phyloP scores from a whole-genome alignment of 2,888 invertebrate genomes.

The Eledone cirrhosa region DNA sequence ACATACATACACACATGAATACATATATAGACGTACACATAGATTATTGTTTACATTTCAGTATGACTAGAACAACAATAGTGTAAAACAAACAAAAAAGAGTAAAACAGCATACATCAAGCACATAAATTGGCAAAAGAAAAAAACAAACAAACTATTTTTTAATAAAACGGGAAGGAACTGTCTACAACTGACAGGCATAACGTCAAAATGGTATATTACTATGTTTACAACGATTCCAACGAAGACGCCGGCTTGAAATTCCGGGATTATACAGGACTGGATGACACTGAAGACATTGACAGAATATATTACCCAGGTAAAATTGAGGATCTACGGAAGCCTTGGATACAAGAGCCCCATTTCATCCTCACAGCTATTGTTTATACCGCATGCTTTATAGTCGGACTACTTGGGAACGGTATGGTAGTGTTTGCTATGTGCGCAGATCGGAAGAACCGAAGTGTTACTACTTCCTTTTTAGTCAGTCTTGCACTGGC shows the following conservation, averaged over 20 bases:
- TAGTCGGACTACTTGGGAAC: constrained; percentile 69
- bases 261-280: not conserved
- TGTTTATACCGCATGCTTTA: constrained; percentile 57
- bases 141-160: too few species aligned
- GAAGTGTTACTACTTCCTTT: constrained; percentile 63
- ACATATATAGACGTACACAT: too few species aligned
- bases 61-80: too few species aligned
- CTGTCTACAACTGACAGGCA: too few species aligned
- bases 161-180: too few species aligned
- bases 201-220: not conserved
- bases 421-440: constrained; percentile 68
- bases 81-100: too few species aligned
- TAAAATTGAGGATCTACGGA: constrained; percentile 40
- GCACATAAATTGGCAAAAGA: too few species aligned
- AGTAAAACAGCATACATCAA: too few species aligned
- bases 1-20: too few species aligned
- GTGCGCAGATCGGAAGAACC: constrained; percentile 62
- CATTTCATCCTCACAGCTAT: constrained; percentile 55
- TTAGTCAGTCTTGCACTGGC: constrained; percentile 65
- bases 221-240: not conserved
- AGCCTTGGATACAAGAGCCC: constrained; percentile 46
- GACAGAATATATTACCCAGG: constrained; percentile 40
- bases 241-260: not conserved
- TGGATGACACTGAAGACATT: constrained; percentile 25
- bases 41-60: too few species aligned